Evolutionary conservation across 2,888 invertebrate genomes (phyloP).

Genomic region (Nysson spinosus): DNA sequence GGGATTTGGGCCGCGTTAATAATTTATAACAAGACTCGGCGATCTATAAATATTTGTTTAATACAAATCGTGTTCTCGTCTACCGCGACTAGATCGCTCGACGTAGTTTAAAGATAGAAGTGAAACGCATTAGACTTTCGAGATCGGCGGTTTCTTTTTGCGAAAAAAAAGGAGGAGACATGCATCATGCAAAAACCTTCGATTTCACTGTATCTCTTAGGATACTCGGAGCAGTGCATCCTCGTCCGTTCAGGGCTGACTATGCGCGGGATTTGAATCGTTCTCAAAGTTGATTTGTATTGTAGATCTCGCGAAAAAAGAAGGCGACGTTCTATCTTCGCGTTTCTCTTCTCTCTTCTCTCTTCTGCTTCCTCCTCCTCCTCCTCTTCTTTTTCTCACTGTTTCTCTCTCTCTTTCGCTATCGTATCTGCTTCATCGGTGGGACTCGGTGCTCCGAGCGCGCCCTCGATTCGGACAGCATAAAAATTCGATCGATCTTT

Average conservation of each 20-base stretch:
- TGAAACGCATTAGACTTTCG: slow-evolving; percentile 4
- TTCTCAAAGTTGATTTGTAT: slow-evolving; percentile 50
- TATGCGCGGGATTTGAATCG: slow-evolving; percentile 44
- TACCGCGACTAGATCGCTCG: too few relatives aligned
- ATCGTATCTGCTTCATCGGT: slow-evolving; percentile 22
- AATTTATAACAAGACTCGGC: too few relatives aligned
- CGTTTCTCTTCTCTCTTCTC: neutral
- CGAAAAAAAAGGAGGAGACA: slow-evolving; percentile 1
- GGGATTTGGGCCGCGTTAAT: too few relatives aligned
- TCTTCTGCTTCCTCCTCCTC: neutral
- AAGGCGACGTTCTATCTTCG: slow-evolving; percentile 26
- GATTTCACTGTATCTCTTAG: slow-evolving; percentile 29
- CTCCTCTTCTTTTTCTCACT: neutral
- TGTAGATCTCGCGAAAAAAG: slow-evolving; percentile 33
- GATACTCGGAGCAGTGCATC: slow-evolving; percentile 40
- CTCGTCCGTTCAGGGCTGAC: neutral
- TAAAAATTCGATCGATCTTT: slow-evolving; percentile 51
- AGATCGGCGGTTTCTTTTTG: slow-evolving; percentile 6
- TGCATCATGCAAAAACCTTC: slow-evolving; percentile 22
- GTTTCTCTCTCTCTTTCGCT: slow-evolving; percentile 2
- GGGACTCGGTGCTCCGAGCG: slow-evolving; percentile 6
- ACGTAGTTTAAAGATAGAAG: too few relatives aligned
- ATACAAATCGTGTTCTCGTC: too few relatives aligned
- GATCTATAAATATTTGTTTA: too few relatives aligned
- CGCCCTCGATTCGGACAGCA: slow-evolving; percentile 40